These are phyloP conservation scores for Polyommatus iphigenia DNA, from an alignment of 2,888 invertebrate genomes.

Conservation along the genomic window DNA sequence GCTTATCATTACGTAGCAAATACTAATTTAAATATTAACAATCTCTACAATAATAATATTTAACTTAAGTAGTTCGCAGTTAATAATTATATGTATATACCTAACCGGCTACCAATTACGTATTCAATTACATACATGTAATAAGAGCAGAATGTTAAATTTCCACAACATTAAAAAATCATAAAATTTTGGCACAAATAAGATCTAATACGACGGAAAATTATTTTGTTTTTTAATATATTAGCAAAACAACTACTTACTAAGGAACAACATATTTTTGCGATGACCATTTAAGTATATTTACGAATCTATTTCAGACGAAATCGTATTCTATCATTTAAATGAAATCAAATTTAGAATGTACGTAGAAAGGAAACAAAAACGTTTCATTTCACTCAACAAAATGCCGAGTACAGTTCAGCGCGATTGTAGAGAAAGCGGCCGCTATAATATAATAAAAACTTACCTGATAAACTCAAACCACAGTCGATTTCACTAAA, in stretches of 20 bases:
- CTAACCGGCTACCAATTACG: background rate
- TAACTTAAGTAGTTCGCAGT: background rate
- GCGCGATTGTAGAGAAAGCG: conserved; percentile 49
- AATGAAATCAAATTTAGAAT: conserved; percentile 28
- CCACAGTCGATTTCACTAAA: conserved; percentile 57
- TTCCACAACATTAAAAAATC: background rate
- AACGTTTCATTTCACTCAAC: conserved; percentile 37
- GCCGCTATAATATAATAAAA: conserved; percentile 45
- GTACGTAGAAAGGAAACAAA: conserved; percentile 31
- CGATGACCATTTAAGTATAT: background rate
- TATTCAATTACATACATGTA: background rate
- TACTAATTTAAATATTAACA: background rate
- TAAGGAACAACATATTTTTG: background rate
- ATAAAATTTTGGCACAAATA: background rate
- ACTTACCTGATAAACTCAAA: conserved; percentile 56
- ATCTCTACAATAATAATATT: background rate
- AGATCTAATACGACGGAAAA: background rate
- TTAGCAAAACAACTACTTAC: background rate
- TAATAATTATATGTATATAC: background rate
- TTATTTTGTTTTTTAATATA: background rate
- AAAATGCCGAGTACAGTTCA: conserved; percentile 30
- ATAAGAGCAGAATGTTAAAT: background rate
- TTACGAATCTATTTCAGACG: background rate
- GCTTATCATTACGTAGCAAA: background rate
- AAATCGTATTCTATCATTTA: conserved; percentile 6